phyloP scores from a whole-genome alignment of 1,140 invertebrate species.

The Drosophila erecta region DNA sequence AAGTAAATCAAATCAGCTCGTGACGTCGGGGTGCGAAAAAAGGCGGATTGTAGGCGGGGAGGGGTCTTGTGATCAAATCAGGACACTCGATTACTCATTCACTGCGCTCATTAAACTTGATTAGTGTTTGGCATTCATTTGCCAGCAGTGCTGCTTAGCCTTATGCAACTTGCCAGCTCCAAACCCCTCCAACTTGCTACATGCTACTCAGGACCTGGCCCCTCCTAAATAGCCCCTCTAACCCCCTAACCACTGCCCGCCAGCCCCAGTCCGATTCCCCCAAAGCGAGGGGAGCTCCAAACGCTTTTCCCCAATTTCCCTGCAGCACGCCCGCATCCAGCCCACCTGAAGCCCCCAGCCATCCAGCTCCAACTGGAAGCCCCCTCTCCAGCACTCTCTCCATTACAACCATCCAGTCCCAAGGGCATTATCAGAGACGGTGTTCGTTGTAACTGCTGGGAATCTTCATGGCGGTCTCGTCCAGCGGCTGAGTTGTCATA shows the following conservation, averaged over 20 bases:
- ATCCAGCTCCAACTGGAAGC: background rate
- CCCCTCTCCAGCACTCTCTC: no score
- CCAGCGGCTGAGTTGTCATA: conserved; percentile 56
- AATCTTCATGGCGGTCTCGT: background rate
- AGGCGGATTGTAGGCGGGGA: no score
- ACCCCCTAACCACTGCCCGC: background rate
- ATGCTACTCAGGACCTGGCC: conserved; percentile 5
- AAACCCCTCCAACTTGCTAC: conserved; percentile 1
- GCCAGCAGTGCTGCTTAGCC: conserved; percentile 52
- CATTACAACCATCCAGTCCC: background rate
- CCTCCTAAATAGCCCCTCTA: background rate
- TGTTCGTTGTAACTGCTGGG: conserved; percentile 13
- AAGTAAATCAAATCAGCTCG: conserved; percentile 21
- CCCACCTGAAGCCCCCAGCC: background rate
- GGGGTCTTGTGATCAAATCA: conserved; percentile 27
- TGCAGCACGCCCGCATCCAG: conserved; percentile 14
- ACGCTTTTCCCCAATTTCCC: conserved; percentile 30
- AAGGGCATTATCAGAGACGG: conserved; percentile 32
- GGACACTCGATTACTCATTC: conserved; percentile 52
- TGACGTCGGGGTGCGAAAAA: background rate
- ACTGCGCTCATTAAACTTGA: conserved; percentile 44
- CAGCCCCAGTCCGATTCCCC: background rate
- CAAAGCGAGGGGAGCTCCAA: conserved; percentile 36
- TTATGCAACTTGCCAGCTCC: conserved; percentile 1
- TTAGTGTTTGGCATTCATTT: conserved; percentile 38